Evolutionary conservation across 2,888 invertebrate species (phyloP).

Genomic region (Orthonevra nobilis): DNA sequence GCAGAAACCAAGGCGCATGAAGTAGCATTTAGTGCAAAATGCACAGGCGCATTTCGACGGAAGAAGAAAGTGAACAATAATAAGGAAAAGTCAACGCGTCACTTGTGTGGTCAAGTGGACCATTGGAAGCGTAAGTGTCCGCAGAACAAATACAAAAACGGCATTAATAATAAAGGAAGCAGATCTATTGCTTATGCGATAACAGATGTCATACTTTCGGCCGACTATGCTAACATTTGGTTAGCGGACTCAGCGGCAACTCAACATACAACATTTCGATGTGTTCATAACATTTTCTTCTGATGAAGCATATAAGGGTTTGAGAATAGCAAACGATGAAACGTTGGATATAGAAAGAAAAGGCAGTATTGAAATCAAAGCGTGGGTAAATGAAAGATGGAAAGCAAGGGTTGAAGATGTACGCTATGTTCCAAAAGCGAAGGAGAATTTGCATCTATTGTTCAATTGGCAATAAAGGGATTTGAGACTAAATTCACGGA

Average conservation of each 20-base stretch:
- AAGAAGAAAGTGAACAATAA: conserved; percentile 12
- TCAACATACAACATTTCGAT: not conserved
- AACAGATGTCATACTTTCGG: not conserved
- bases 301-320: too few relatives aligned
- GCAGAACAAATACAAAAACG: conserved; percentile 11
- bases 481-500: conserved; percentile 9
- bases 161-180: not conserved
- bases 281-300: too few relatives aligned
- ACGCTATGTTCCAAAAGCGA: conserved; percentile 23
- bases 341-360: conserved; percentile 13
- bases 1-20: conserved; percentile 31
- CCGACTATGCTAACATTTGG: not conserved
- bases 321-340: too few relatives aligned
- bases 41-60: not conserved
- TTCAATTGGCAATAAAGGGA: conserved; percentile 4
- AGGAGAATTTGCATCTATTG: conserved; percentile 12
- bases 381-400: conserved; percentile 23
- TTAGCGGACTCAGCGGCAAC: conserved; percentile 17
- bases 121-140: conserved; percentile 23
- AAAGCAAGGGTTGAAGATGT: not conserved
- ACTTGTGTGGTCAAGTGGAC: conserved; percentile 10
- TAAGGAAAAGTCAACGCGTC: conserved; percentile 14
- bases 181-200: conserved; percentile 8
- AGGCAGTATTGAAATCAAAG: conserved; percentile 22
- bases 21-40: conserved; percentile 16